A percentile compares a stretch with the other conserved stretches of the same genome.
These are phyloP conservation scores for Hedychridium roseum DNA, from an alignment of 2,888 invertebrate genomes.

Conservation along the genomic window DNA sequence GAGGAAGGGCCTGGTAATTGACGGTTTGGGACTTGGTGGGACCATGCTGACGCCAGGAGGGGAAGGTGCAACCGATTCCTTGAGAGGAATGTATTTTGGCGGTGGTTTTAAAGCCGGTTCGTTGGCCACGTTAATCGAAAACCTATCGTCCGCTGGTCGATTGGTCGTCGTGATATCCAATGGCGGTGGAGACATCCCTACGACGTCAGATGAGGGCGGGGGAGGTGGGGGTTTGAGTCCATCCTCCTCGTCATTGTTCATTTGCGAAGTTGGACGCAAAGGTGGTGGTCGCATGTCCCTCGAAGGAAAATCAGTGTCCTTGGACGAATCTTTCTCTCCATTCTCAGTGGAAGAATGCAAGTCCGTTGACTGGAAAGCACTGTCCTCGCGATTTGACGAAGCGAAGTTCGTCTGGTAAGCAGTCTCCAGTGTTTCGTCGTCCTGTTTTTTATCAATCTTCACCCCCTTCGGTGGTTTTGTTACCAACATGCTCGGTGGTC, in stretches of 20 bases:
- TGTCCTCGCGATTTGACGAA: conserved; percentile 27
- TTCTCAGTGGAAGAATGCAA: too few species aligned
- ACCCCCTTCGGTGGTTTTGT: conserved; percentile 20
- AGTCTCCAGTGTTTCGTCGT: conserved; percentile 42
- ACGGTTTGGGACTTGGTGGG: conserved; percentile 50
- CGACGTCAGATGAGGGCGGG: conserved; percentile 49
- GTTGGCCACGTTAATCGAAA: conserved; percentile 28
- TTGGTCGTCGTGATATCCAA: conserved; percentile 51
- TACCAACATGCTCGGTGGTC: conserved; percentile 51
- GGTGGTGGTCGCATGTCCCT: conserved; percentile 57
- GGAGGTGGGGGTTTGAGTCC: conserved; percentile 55
- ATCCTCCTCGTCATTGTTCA: conserved; percentile 39
- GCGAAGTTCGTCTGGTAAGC: conserved; percentile 55
- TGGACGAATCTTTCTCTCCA: conserved; percentile 24
- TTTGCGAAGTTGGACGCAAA: conserved; percentile 25
- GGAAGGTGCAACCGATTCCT: conserved; percentile 48
- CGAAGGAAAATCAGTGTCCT: conserved; percentile 41
- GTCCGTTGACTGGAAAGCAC: conserved; percentile 17
- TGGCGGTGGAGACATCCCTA: conserved; percentile 59
- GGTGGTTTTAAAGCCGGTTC: conserved; percentile 52
- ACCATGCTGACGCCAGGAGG: conserved; percentile 50
- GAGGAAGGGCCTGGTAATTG: conserved; percentile 52
- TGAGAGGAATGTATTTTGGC: conserved; percentile 54
- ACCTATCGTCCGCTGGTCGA: conserved; percentile 42
- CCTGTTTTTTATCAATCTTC: conserved; percentile 29